Evolutionary conservation across 2,113 vertebrate species (phyloP).

Genomic region (Symphodus melops): DNA sequence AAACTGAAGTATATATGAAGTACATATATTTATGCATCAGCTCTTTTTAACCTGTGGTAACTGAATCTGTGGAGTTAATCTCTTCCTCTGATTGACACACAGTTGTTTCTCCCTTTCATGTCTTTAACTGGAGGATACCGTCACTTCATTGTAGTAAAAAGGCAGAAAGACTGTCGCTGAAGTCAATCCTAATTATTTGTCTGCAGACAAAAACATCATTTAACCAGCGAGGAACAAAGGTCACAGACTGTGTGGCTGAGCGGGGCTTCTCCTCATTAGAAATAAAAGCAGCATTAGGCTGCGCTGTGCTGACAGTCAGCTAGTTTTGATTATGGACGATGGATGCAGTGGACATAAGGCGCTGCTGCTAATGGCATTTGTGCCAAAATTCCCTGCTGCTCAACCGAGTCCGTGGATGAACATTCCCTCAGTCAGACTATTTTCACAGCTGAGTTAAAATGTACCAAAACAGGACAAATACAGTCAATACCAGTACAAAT

Average conservation of each 20-base stretch:
- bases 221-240: conserved; percentile 42
- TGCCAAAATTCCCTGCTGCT: conserved; percentile 32
- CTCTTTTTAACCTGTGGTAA: background rate
- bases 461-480: background rate
- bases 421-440: background rate
- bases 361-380: conserved; percentile 8
- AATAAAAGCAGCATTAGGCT: conserved; percentile 31
- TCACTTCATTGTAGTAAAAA: background rate
- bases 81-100: background rate
- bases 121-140: background rate
- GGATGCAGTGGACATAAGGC: conserved; percentile 23
- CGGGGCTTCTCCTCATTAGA: conserved; percentile 53
- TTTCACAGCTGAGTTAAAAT: conserved; percentile 1
- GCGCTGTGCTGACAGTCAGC: conserved; percentile 26
- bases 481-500: background rate
- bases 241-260: conserved; percentile 32
- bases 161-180: background rate
- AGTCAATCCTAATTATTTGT: conserved; percentile 39
- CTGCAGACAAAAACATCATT: conserved; percentile 46
- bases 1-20: background rate
- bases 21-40: background rate
- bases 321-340: conserved; percentile 45
- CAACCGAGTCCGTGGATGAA: conserved; percentile 7
- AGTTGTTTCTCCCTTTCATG: background rate
- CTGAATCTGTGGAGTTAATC: background rate